Conservation (phyloP, 2,888 invertebrate genomes). For the Imbricaverruca yamaguchii region DNA sequence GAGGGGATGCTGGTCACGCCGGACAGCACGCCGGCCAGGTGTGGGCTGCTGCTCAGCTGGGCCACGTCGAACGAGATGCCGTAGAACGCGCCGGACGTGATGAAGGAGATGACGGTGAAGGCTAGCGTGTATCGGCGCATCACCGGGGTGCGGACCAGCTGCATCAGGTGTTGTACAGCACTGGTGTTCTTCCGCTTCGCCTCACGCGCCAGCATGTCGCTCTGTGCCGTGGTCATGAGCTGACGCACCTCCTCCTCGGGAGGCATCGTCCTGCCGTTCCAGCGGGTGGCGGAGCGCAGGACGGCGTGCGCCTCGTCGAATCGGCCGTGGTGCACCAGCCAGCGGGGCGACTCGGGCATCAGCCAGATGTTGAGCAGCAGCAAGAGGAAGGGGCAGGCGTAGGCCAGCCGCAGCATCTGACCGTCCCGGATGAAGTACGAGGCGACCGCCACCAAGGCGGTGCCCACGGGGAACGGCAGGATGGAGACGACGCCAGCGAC, state of each 20-base stretch:
- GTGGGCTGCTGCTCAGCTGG: slow-evolving; percentile 43
- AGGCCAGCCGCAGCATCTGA: slow-evolving; percentile 58
- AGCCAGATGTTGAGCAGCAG: slow-evolving; percentile 51
- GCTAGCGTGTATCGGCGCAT: background rate
- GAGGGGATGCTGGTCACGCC: slow-evolving; percentile 46
- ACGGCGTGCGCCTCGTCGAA: background rate
- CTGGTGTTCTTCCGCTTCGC: background rate
- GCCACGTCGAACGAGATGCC: slow-evolving; percentile 43
- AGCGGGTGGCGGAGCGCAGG: background rate
- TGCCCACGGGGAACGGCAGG: slow-evolving; percentile 61
- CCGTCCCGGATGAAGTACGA: slow-evolving; percentile 59
- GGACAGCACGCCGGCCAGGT: slow-evolving; percentile 46
- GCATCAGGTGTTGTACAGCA: background rate
- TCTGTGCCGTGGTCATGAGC: background rate
- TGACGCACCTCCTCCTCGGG: background rate
- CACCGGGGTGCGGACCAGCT: background rate
- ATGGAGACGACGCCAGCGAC: slow-evolving; percentile 57
- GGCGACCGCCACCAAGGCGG: slow-evolving; percentile 54
- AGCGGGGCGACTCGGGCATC: slow-evolving; percentile 70
- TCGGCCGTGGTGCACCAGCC: slow-evolving; percentile 49
- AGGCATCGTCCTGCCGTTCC: background rate
- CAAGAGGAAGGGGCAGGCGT: slow-evolving; percentile 55
- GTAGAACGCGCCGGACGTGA: slow-evolving; percentile 43
- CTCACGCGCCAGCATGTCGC: background rate
- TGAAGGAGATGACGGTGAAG: background rate